These are phyloP conservation scores for Vespertilio murinus DNA, from an alignment of 2,797 vertebrate genomes.

Conservation along the genomic window DNA sequence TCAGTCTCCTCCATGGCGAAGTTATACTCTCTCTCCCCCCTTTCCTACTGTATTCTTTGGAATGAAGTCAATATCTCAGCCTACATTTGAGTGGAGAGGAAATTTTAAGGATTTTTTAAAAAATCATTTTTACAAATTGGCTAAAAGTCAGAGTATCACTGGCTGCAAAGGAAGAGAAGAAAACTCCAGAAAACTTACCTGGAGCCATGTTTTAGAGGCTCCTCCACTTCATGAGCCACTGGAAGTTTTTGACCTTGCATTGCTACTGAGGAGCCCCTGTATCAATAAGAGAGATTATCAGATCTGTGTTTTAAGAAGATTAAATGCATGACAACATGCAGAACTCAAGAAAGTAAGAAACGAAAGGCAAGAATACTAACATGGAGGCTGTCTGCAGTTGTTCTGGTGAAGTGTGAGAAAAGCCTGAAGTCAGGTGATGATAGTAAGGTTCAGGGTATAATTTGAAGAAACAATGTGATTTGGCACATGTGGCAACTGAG, in stretches of 20 bases:
- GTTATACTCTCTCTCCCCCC: background rate
- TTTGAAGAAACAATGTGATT: background rate
- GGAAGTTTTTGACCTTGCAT: background rate
- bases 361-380: background rate
- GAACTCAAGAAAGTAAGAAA: background rate
- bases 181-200: background rate
- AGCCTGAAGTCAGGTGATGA: background rate
- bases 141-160: background rate
- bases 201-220: background rate
- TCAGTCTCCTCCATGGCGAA: background rate
- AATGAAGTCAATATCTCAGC: background rate
- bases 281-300: background rate
- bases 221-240: background rate
- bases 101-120: background rate
- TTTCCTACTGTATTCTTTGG: background rate
- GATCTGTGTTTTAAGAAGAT: background rate
- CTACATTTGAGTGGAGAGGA: background rate
- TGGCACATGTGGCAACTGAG: background rate
- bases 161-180: background rate
- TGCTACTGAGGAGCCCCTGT: background rate
- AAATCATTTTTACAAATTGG: background rate
- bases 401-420: background rate
- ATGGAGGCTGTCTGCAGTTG: background rate
- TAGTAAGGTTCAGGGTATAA: background rate
- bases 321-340: background rate